Evolutionary conservation across 1,140 invertebrate species (phyloP), one percentile per base, ranked within the genome.

Genomic region (Pectinophora gossypiella): DNA sequence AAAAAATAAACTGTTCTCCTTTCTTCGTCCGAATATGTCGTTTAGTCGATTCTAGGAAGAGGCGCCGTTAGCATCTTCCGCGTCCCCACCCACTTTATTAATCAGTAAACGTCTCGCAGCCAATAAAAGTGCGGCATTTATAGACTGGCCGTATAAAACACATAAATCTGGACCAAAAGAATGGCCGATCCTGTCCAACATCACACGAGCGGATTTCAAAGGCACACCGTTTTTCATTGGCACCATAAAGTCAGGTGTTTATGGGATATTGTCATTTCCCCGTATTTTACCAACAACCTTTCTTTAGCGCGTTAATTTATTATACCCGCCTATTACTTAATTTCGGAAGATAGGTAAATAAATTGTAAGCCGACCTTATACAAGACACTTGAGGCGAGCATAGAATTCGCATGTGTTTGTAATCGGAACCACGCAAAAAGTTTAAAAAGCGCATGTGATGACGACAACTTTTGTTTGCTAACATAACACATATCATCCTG

Each of bases 41-140:
- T 51, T n/a, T n/a, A 10, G 27, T 2, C 22, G 53, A 70, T 75
- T 82, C 78, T 79, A 79, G 75, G 76, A 85, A 84, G 69, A 68
- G 59, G 46, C 59, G 55, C 68, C 59, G 65, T 68, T 73, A 63
- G 61, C 52, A 67, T 71, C 76, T 83, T 86, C 82, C 78, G 75
- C 75, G 70, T 85, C 70, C 70, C 69, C 67, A 59, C 70, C 74
- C 72, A 82, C 75, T 85, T 82, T 84, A 80, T 80, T 80, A 85
- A 86, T 81, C 80, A 78, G 72, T 84, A 79, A 86, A 84, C 71
- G 78, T 84, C 80, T 75, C 72, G 70, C 72, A 72, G 72, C 71
- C 68, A 70, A 76, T 86, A 84, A 83, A 85, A 84, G 64, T 61
- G 61, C 68, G 75, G 69, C 83, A 69, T 86, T 86, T 83, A 86